A percentile compares a stretch with the other conserved stretches of the same genome.
phyloP scores from a whole-genome alignment of 2,797 vertebrate genomes.

The Melanotaenia boesemani region DNA sequence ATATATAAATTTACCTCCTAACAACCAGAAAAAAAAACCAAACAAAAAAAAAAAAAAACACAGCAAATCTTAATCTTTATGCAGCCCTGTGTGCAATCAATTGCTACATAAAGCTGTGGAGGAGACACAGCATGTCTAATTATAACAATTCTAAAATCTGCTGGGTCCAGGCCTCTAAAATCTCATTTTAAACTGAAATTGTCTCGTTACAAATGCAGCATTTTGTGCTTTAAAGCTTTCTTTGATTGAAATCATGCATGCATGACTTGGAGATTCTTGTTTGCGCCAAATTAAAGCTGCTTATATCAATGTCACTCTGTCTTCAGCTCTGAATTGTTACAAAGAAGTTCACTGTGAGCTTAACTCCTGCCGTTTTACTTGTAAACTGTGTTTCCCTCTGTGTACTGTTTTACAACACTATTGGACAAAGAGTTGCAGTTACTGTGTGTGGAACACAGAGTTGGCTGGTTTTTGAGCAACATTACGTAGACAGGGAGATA shows the following conservation, averaged over 20 bases:
- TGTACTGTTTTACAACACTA: background rate
- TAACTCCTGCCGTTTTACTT: constrained; percentile 1
- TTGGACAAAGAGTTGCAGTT: constrained; percentile 16
- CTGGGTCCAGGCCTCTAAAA: background rate
- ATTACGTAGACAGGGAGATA: constrained; percentile 33
- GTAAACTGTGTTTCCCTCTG: constrained; percentile 7
- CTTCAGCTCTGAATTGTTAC: background rate
- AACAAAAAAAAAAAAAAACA: background rate
- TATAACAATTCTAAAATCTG: constrained; percentile 8
- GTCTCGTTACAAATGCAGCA: constrained; percentile 5
- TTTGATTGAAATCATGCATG: constrained; percentile 5
- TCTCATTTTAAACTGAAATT: constrained; percentile 6
- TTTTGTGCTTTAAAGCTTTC: background rate
- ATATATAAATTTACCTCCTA: constrained; percentile 7
- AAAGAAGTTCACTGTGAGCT: background rate
- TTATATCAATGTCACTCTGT: constrained; percentile 4
- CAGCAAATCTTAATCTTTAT: constrained; percentile 3
- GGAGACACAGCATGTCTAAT: constrained; percentile 1
- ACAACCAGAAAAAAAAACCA: background rate
- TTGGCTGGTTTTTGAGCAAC: constrained; percentile 27
- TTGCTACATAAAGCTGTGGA: constrained; percentile 6
- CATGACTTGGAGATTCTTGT: background rate
- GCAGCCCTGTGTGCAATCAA: background rate
- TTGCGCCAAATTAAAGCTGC: background rate
- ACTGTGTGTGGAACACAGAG: constrained; percentile 13